Evolutionary conservation across 2,797 vertebrate species (phyloP), one percentile per base, ranked within the genome.

Genomic region (Pogoniulus pusillus): DNA sequence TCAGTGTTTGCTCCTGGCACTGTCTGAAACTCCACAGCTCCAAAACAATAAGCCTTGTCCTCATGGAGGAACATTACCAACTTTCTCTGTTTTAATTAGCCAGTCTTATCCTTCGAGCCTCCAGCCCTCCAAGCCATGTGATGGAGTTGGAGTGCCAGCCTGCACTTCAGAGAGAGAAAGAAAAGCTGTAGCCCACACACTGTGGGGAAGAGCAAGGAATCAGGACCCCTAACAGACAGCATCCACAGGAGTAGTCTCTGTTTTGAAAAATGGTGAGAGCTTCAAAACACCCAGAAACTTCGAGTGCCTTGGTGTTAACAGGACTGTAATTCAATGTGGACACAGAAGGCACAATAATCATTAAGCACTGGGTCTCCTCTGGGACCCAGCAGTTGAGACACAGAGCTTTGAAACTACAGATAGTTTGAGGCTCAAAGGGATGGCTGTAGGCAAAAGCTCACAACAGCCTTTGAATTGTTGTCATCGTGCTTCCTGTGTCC

Each of bases 401-500:
- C 22, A 47, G 66, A 51, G 43, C 53, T 94, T 91, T 91, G 82
- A 90, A 93, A 82, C 27, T 54, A 54, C 17, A 79, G 57, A 89
- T 77, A 54, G 55, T 89, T 81, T 70, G 73, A 80, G 32, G 47
- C 73, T 94, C 73, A 89, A 79, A 80, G 35, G 9, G 32, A 85
- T 73, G 74, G 64, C 53, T 73, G 35, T 49, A 89, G 84, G 73
- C 76, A 73, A 88, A 81, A 90, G 13, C 73, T 85, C 32, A 82
- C 62, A 77, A 85, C 16, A 60, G 43, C 62, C 60, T 89, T 83
- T 81, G 58, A 90, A 72, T 78, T 72, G 37, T 45, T 92, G 76
- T 85, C 89, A 70, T 76, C 5, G 0, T 2, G 0, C 14, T 82
- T 92, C 43, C 73, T 87, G 70, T 1, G 0, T 68, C 62, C 29